Percentiles rank a stretch among this genome's conserved stretches.
Conservation (phyloP, 2,888 invertebrate genomes). For the Griposia aprilina region DNA sequence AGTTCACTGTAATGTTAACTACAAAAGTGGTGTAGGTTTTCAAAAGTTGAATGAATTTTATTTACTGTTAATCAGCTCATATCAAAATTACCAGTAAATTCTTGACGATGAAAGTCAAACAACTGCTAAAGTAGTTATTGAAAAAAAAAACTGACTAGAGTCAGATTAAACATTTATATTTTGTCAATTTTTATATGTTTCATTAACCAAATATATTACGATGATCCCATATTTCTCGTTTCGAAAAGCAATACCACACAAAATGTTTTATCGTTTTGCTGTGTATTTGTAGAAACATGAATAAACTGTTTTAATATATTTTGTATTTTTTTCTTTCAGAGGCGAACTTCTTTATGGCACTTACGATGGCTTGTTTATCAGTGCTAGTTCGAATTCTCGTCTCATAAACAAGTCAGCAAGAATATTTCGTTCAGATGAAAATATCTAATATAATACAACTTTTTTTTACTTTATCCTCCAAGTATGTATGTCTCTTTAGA, state of each 20-base stretch:
- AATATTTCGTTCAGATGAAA: conserved; percentile 28
- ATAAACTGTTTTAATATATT: conserved; percentile 23
- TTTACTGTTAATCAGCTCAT: not conserved
- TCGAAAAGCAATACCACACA: not conserved
- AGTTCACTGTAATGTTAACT: not conserved
- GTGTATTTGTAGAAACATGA: conserved; percentile 14
- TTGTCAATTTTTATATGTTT: conserved; percentile 27
- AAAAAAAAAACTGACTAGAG: not conserved
- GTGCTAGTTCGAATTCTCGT: conserved; percentile 77
- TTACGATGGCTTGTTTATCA: conserved; percentile 76
- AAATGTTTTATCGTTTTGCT: not conserved
- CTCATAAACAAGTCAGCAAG: conserved; percentile 67
- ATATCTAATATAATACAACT: conserved; percentile 45
- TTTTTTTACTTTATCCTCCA: conserved; percentile 43
- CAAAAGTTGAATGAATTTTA: not conserved
- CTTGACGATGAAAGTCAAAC: conserved; percentile 17
- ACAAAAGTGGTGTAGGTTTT: not conserved
- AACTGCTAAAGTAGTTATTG: too few species aligned
- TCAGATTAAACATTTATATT: conserved; percentile 6
- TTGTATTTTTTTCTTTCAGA: conserved; percentile 76
- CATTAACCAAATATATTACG: conserved; percentile 11
- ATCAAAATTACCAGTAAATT: conserved; percentile 1
- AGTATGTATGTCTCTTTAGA: conserved; percentile 42
- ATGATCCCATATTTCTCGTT: not conserved
- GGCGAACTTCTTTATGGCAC: conserved; percentile 73